These are phyloP conservation scores for Xanthia icteritia DNA, from an alignment of 2,888 invertebrate genomes.

Conservation along the genomic window DNA sequence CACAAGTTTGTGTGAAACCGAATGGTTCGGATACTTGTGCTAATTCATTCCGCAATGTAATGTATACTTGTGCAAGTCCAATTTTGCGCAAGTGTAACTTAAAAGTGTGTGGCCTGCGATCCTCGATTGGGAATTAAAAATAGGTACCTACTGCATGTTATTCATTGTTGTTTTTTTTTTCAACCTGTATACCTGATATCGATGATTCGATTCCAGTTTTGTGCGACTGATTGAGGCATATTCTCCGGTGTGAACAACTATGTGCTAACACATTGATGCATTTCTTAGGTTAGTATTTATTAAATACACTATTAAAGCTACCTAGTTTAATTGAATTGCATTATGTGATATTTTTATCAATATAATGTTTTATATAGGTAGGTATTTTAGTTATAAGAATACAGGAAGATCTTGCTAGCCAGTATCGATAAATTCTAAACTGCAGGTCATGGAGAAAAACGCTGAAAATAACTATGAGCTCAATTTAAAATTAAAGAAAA, in stretches of 20 bases:
- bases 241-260: neutral
- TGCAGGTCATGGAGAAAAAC: neutral
- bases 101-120: too few relatives aligned
- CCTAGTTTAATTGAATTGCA: neutral
- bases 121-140: too few relatives aligned
- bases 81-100: too few relatives aligned
- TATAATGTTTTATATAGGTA: neutral
- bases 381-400: neutral
- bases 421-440: neutral
- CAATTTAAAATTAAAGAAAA: too few relatives aligned
- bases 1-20: too few relatives aligned
- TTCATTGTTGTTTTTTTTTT: neutral
- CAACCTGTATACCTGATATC: neutral
- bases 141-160: too few relatives aligned
- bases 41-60: too few relatives aligned
- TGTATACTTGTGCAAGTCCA: too few relatives aligned
- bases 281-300: conserved; percentile 5
- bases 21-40: too few relatives aligned
- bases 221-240: neutral
- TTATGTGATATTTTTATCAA: conserved; percentile 2
- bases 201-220: neutral
- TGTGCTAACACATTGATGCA: conserved; percentile 5
- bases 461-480: too few relatives aligned
- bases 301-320: conserved; percentile 8
- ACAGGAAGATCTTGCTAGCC: too few relatives aligned